phyloP scores from a whole-genome alignment of 2,113 vertebrate genomes.

The Aspiorhynchus laticeps region DNA sequence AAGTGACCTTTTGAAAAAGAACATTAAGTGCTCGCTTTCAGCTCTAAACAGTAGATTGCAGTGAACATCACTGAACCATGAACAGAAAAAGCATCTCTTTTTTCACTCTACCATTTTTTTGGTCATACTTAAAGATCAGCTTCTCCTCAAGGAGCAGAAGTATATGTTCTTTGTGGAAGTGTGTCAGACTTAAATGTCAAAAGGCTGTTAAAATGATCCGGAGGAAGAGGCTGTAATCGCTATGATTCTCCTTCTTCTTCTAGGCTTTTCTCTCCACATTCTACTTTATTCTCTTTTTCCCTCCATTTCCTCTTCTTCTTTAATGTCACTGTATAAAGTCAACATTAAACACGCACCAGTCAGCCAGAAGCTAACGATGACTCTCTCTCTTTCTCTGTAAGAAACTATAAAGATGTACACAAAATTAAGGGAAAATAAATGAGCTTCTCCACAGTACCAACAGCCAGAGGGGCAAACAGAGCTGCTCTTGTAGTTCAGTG shows the following conservation, averaged over 20 bases:
- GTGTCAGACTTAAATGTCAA: slow-evolving; percentile 34
- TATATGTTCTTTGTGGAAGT: neutral
- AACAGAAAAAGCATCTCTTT: neutral
- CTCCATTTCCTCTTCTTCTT: neutral
- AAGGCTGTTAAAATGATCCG: slow-evolving; percentile 21
- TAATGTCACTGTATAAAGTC: slow-evolving; percentile 12
- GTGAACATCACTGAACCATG: neutral
- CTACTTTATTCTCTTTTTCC: neutral
- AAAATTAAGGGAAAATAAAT: slow-evolving; percentile 32
- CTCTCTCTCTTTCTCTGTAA: neutral
- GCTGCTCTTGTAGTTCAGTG: neutral
- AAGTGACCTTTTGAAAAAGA: slow-evolving; percentile 14
- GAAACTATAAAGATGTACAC: neutral
- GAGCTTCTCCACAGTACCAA: neutral
- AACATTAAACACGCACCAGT: neutral
- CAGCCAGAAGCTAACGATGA: slow-evolving; percentile 12
- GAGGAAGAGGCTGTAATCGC: neutral
- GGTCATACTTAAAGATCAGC: slow-evolving; percentile 18
- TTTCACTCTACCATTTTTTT: neutral
- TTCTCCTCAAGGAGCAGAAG: neutral
- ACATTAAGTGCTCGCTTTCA: neutral
- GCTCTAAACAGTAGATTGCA: slow-evolving; percentile 5
- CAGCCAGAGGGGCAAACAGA: slow-evolving; percentile 11
- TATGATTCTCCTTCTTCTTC: neutral
- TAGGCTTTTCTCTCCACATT: neutral